Conservation (phyloP, 2,888 invertebrate species). For the Drosophila sordidula region DNA sequence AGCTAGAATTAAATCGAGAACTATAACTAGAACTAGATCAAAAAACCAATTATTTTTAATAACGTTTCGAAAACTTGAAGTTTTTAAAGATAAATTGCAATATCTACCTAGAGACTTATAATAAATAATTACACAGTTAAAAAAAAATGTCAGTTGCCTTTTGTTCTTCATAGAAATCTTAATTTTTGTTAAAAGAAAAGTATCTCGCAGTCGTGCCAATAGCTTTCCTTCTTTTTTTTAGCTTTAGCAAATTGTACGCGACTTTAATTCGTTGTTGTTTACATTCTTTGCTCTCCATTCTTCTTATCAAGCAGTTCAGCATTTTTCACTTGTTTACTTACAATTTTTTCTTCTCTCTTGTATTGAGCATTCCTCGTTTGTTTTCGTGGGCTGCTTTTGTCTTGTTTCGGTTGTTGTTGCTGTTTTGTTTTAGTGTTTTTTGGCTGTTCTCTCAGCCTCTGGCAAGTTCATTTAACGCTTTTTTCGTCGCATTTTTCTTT, state of each 20-base stretch:
- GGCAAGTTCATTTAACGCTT: conserved; percentile 36
- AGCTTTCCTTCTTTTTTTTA: conserved; percentile 9
- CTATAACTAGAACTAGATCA: no score
- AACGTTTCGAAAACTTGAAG: no score
- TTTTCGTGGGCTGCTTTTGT: conserved; percentile 52
- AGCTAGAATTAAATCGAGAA: no score
- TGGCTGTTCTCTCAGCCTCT: conserved; percentile 14
- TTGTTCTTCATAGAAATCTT: no score
- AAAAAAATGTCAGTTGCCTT: no score
- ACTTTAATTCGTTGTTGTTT: conserved; percentile 61
- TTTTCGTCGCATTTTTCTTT: conserved; percentile 13
- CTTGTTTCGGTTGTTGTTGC: conserved; percentile 18
- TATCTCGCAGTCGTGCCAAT: not conserved
- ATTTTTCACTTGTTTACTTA: conserved; percentile 41
- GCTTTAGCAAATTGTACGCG: conserved; percentile 30
- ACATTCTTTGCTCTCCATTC: conserved; percentile 37
- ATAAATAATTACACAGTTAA: no score
- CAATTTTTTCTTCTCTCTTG: conserved; percentile 6
- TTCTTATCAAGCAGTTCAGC: conserved; percentile 37
- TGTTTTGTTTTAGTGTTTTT: not conserved
- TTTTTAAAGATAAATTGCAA: no score
- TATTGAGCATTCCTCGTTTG: conserved; percentile 34
- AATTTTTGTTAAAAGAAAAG: no score
- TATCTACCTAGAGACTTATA: no score
- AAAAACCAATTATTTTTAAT: no score